phyloP scores from a whole-genome alignment of 2,113 vertebrate genomes.

The Heloderma charlesbogerti region DNA sequence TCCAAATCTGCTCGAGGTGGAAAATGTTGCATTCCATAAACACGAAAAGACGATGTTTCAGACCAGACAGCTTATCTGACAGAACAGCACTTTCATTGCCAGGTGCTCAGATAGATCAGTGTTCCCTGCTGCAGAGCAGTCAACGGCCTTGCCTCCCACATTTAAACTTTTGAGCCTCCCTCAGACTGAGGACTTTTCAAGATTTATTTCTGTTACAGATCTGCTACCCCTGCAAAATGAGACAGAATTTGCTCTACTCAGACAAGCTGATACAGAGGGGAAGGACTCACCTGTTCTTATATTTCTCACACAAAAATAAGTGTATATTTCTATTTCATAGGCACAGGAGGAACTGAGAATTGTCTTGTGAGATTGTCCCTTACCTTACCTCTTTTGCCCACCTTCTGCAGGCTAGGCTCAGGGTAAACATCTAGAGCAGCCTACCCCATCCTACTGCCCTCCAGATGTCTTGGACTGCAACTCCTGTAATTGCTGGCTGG shows the following conservation, averaged over 20 bases:
- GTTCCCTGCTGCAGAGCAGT: conserved; percentile 64
- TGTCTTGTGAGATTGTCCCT: neutral
- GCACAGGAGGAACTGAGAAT: neutral
- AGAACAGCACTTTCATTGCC: conserved; percentile 66
- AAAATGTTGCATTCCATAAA: conserved; percentile 73
- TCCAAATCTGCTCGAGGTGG: conserved; percentile 72
- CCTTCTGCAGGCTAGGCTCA: fast-evolving
- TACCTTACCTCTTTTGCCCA: neutral
- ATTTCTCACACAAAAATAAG: neutral
- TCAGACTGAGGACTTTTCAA: neutral
- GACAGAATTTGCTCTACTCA: neutral
- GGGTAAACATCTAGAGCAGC: neutral
- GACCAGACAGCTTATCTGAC: conserved; percentile 73
- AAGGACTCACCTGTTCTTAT: neutral
- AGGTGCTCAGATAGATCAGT: conserved; percentile 58
- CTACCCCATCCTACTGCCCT: no score
- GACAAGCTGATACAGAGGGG: neutral
- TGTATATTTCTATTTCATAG: neutral
- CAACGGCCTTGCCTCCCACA: conserved; percentile 62
- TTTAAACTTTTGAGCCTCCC: conserved; percentile 28
- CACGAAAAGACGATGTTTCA: conserved; percentile 71
- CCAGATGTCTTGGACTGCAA: no score
- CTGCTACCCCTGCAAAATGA: neutral
- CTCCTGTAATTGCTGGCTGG: no score
- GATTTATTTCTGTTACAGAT: neutral